A percentile compares a stretch with the other conserved stretches of the same genome.
Evolutionary conservation across 1,140 invertebrate genomes (phyloP).

Genomic region (Rhopalosiphum maidis): DNA sequence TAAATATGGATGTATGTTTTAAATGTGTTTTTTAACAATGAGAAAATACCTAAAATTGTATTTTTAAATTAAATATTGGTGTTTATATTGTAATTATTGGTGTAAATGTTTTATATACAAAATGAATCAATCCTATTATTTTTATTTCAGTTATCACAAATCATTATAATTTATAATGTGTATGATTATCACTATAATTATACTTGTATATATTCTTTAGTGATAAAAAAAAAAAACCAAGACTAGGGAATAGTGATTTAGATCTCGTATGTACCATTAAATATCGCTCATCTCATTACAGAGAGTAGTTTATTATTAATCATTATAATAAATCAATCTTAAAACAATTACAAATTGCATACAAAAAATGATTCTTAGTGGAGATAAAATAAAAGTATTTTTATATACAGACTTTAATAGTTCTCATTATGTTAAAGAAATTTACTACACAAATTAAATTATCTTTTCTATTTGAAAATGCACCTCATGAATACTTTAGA

Average conservation of each 20-base stretch:
- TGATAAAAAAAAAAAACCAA: neutral
- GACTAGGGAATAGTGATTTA: neutral
- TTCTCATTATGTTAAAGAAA: neutral
- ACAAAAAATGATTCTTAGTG: neutral
- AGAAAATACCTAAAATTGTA: neutral
- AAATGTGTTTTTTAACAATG: constrained; percentile 16
- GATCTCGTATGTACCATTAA: neutral
- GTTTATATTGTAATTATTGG: constrained; percentile 9
- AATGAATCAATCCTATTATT: neutral
- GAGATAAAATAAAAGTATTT: no score
- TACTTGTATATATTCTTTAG: neutral
- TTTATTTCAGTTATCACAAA: neutral
- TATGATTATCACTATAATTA: neutral
- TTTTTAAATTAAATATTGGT: constrained; percentile 3
- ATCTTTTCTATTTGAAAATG: no score
- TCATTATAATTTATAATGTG: neutral
- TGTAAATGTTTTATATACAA: neutral
- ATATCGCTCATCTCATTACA: neutral
- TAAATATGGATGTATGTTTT: constrained; percentile 31
- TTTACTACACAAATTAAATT: neutral
- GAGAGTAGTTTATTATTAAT: neutral
- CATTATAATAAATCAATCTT: neutral
- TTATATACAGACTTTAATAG: no score
- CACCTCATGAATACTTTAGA: neutral
- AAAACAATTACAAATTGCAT: neutral